These are phyloP conservation scores for Ormyrus thymus DNA, from an alignment of 2,888 invertebrate species.

Conservation along the genomic window DNA sequence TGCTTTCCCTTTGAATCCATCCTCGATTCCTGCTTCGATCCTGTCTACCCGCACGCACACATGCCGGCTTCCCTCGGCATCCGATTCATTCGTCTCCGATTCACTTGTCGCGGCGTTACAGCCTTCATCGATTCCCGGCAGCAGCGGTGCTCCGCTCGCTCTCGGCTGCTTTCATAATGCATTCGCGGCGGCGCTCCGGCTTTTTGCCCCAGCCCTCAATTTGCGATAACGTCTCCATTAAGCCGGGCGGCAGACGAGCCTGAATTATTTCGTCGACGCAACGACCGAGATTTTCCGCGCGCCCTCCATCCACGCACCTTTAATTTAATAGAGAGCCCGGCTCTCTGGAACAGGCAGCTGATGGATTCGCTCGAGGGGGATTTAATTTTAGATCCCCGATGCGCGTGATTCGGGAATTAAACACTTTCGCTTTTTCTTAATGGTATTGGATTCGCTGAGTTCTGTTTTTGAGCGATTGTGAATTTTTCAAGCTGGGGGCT, in stretches of 20 bases:
- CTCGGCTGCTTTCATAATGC: slow-evolving; percentile 27
- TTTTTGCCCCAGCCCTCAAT: slow-evolving; percentile 31
- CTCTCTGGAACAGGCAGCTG: no score
- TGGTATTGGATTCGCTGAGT: no score
- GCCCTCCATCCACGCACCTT: no score
- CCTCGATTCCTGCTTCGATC: neutral
- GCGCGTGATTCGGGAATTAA: no score
- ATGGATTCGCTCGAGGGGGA: no score
- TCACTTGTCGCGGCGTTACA: slow-evolving; percentile 9
- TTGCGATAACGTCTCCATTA: slow-evolving; percentile 33
- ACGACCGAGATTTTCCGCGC: no score
- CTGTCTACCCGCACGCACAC: neutral
- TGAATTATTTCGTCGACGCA: slow-evolving; percentile 28
- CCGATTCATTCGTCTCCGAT: neutral
- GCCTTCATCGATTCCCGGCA: slow-evolving; percentile 21
- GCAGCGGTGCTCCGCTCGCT: neutral
- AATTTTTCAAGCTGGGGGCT: no score
- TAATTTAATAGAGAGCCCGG: no score
- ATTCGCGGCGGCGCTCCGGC: neutral
- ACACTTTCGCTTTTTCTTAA: no score
- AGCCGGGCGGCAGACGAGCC: neutral
- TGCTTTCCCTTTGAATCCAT: neutral
- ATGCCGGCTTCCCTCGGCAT: neutral
- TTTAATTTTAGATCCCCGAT: no score
- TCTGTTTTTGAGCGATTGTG: no score